Conservation (phyloP, 2,888 invertebrate species). For the Aromia moschata region DNA sequence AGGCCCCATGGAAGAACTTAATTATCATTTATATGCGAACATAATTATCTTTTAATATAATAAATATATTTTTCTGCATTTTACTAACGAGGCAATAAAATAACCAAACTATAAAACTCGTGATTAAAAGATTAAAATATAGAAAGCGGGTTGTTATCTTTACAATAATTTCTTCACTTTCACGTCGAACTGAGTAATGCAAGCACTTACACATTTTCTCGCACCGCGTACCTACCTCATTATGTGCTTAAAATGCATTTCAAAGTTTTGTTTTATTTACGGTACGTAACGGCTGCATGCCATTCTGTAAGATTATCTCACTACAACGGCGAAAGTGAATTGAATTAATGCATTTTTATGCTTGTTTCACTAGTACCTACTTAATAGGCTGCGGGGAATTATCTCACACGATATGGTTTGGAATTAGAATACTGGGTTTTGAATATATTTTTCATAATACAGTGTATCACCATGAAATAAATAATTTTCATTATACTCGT, state of each 20-base stretch:
- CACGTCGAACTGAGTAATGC: slow-evolving; percentile 35
- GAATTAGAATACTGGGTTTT: too few relatives aligned
- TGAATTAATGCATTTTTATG: background rate
- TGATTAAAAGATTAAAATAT: slow-evolving; percentile 33
- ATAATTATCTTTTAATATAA: too few relatives aligned
- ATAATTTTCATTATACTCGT: too few relatives aligned
- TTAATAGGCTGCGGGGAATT: background rate
- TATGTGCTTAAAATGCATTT: slow-evolving; percentile 35
- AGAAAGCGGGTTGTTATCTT: slow-evolving; percentile 38
- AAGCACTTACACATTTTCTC: slow-evolving; percentile 32
- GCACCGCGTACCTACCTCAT: slow-evolving; percentile 34
- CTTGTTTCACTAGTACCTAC: background rate
- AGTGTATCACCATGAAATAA: too few relatives aligned
- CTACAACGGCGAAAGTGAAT: slow-evolving; percentile 19
- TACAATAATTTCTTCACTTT: slow-evolving; percentile 39
- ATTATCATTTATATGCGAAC: too few relatives aligned
- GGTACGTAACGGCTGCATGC: slow-evolving; percentile 32
- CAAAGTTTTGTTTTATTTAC: slow-evolving; percentile 26
- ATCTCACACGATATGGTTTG: background rate
- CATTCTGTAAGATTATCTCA: slow-evolving; percentile 20
- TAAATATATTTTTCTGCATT: background rate
- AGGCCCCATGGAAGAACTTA: too few relatives aligned
- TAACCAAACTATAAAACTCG: background rate
- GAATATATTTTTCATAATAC: too few relatives aligned
- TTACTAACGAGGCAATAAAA: background rate